Conservation (phyloP, 2,888 invertebrate species). For the Phrixothrix hirtus region DNA sequence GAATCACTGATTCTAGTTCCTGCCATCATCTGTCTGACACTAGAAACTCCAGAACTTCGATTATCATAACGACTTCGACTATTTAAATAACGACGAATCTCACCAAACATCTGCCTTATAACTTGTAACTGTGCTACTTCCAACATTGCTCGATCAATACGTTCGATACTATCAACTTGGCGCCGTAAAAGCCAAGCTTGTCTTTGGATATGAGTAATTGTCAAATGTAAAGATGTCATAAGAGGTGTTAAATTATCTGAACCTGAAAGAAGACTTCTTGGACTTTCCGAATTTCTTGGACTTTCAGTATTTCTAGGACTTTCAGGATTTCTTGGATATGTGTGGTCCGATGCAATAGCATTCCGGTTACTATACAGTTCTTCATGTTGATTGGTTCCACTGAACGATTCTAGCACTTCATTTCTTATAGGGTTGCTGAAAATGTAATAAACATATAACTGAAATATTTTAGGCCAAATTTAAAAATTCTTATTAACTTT, state of each 20-base stretch:
- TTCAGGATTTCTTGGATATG: constrained; percentile 44
- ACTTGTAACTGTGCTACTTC: constrained; percentile 61
- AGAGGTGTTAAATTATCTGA: constrained; percentile 46
- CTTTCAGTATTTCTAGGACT: constrained; percentile 32
- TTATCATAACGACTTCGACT: constrained; percentile 55
- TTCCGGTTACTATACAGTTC: constrained; percentile 22
- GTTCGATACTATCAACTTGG: constrained; percentile 50
- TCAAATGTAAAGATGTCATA: constrained; percentile 51
- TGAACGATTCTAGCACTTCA: constrained; percentile 12
- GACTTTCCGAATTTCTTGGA: too few relatives aligned
- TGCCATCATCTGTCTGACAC: constrained; percentile 56
- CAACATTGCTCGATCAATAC: constrained; percentile 53
- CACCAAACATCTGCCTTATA: constrained; percentile 67
- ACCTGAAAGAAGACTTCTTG: constrained; percentile 27
- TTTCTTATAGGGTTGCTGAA: background rate
- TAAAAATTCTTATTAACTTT: too few relatives aligned
- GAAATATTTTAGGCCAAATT: too few relatives aligned
- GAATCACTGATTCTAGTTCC: constrained; percentile 55
- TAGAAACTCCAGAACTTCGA: constrained; percentile 50
- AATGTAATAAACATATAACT: too few relatives aligned
- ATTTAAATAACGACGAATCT: constrained; percentile 64
- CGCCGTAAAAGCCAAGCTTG: constrained; percentile 50
- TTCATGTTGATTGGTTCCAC: constrained; percentile 5
- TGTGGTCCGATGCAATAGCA: constrained; percentile 47
- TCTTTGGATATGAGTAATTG: constrained; percentile 51